Evolutionary conservation across 2,113 vertebrate genomes (phyloP).

Genomic region (Cariama cristata): DNA sequence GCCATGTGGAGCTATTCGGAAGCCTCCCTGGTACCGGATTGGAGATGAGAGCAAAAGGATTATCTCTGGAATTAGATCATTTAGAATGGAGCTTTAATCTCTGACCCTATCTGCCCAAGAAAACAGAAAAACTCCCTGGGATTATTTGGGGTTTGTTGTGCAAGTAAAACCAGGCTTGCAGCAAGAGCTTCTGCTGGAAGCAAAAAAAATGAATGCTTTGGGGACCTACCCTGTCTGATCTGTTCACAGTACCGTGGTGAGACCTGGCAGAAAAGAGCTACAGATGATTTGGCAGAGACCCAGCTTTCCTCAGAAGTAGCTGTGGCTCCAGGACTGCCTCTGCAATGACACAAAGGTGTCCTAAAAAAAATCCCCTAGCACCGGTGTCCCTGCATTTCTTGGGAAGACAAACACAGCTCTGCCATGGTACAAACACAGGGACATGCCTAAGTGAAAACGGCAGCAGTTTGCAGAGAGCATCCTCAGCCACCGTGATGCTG

Average conservation of each 20-base stretch:
- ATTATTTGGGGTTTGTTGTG: constrained; percentile 34
- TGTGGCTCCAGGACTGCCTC: not conserved
- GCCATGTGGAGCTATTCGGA: not conserved
- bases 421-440: not conserved
- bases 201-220: not conserved
- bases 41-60: constrained; percentile 53
- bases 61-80: constrained; percentile 72
- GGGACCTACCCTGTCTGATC: not conserved
- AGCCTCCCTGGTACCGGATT: not conserved
- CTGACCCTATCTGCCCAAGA: not conserved
- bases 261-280: not conserved
- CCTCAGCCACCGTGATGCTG: not conserved
- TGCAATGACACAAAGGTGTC: not conserved
- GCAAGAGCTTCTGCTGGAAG: not conserved
- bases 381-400: not conserved
- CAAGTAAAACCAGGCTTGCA: not conserved
- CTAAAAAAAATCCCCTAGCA: no score
- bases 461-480: not conserved
- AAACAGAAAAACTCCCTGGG: constrained; percentile 26
- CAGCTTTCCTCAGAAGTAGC: not conserved
- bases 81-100: constrained; percentile 64
- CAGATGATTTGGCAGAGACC: not conserved
- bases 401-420: not conserved
- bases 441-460: not conserved
- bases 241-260: not conserved